A percentile compares a stretch with the other conserved stretches of the same genome.
Evolutionary conservation across 30 jellyfish, hydroid and myxozoan genomes (phyloP).

Genomic region (Phacellophora camtschatica): DNA sequence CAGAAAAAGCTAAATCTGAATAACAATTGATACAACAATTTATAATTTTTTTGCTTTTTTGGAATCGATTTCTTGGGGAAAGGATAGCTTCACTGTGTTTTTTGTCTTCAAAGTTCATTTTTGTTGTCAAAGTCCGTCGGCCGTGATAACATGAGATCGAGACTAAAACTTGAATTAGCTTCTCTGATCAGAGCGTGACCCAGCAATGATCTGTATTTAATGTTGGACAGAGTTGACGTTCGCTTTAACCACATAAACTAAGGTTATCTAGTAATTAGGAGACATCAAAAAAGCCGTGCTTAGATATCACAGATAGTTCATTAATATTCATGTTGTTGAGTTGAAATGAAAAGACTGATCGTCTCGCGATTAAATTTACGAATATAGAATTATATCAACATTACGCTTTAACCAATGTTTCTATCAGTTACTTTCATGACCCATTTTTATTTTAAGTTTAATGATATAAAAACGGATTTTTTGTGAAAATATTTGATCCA

Average conservation of each 20-base stretch:
- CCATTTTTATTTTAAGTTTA: neutral
- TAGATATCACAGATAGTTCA: conserved; percentile 46
- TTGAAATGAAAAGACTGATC: conserved; percentile 50
- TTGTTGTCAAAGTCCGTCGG: too few species aligned
- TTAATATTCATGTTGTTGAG: conserved; percentile 60
- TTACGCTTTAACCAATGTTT: neutral
- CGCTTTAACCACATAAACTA: conserved; percentile 50
- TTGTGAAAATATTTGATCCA: too few species aligned
- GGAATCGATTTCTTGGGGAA: too few species aligned
- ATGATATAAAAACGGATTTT: too few species aligned
- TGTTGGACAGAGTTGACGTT: conserved; percentile 38
- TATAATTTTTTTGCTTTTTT: too few species aligned
- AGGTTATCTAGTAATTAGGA: conserved; percentile 38
- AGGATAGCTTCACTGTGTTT: too few species aligned
- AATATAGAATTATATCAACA: neutral
- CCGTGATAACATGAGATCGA: too few species aligned
- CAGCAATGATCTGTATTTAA: neutral
- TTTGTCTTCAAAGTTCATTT: too few species aligned
- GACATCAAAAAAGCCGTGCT: conserved; percentile 60
- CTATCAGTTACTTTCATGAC: neutral
- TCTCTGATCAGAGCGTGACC: conserved; percentile 51
- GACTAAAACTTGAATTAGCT: neutral
- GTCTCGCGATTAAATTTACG: conserved; percentile 31
- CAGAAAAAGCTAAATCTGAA: too few species aligned
- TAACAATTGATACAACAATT: too few species aligned